Base-by-base conservation (phyloP, 2,888 invertebrate genomes). In the Dichetophora obliterata region DNA sequence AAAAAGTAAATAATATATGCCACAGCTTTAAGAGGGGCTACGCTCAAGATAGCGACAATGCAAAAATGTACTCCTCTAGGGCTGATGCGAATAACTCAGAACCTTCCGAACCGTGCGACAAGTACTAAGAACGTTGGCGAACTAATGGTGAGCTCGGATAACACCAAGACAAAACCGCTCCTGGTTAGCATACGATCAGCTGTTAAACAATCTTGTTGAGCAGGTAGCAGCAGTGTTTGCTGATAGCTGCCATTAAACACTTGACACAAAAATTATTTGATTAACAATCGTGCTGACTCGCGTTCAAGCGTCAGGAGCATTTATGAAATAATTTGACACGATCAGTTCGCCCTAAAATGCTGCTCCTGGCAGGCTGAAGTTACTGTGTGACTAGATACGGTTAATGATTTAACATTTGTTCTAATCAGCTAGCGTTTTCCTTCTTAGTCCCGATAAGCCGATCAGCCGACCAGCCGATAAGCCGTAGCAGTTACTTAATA, bases 81-180 rank as follows among this genome's bases (percentile, higher is more conserved):
- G 24, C n/a, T 24, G 52, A 66, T 3, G 43, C 16, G 2, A 34
- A 14, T 34, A n/a, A 34, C n/a, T 34, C 19, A 22, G 54, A 43
- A 48, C 19, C 11, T 22, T 66, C 9, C 22, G 19, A 61, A 73
- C 24, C 61, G 61, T 43, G 61, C 61, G 72, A 27, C 72, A 31
- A 50, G 72, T 34, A 34, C 50, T 73, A 63, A 59, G 63, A 71
- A 59, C 37, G 43, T n/a, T 59, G 14, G 22, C 22, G 59, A 61
- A 73, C 59, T 73, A 63, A 73, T 31, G 43, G 34, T 43, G 50
- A 73, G 72, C 27, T 50, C 65, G 52, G 34, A 22, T 34, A 65
- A n/a, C 9, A 11, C 22, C n/a, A 73, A 48, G 48, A 48, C 6
- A n/a, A 11, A 11, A n/a, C 1, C 34, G 59, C 34, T 68, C 11